Percentiles rank a stretch among this genome's conserved stretches.
phyloP scores from a whole-genome alignment of 2,113 vertebrate species.

The Tapirus terrestris region DNA sequence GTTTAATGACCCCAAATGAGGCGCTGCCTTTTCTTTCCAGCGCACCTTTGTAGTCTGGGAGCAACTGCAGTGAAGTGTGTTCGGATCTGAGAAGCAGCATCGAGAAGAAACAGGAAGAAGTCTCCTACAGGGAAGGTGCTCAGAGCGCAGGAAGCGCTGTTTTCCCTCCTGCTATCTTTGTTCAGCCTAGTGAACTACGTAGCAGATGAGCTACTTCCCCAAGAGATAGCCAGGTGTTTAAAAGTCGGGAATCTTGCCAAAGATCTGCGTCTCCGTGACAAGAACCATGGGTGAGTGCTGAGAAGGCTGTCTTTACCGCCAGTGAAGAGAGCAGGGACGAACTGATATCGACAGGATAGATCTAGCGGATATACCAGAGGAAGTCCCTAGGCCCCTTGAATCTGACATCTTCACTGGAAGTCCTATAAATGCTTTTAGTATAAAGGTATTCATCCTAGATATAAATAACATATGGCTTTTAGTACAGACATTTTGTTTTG shows the following conservation, averaged over 20 bases:
- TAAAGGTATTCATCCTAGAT: constrained; percentile 79
- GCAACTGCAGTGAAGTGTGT: background rate
- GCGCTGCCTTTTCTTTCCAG: background rate
- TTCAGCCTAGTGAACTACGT: constrained; percentile 26
- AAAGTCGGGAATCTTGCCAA: constrained; percentile 63
- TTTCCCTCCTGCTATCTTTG: constrained; percentile 48
- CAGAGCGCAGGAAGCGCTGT: constrained; percentile 11
- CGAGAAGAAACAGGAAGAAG: background rate
- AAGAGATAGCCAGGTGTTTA: constrained; percentile 49
- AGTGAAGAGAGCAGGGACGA: constrained; percentile 81
- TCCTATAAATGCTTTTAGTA: constrained; percentile 61
- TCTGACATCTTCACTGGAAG: constrained; percentile 82
- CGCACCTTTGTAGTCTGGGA: background rate
- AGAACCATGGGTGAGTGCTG: constrained; percentile 52
- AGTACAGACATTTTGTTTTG: constrained; percentile 69
- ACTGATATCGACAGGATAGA: constrained; percentile 81
- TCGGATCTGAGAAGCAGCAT: background rate
- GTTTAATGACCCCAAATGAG: background rate
- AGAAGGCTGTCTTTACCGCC: constrained; percentile 74
- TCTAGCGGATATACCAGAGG: constrained; percentile 78
- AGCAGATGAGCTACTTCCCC: background rate
- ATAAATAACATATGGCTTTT: constrained; percentile 85
- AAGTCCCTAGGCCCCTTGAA: constrained; percentile 75
- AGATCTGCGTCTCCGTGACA: constrained; percentile 60
- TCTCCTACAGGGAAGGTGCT: background rate